These are phyloP conservation scores for Diplodus sargus DNA, from an alignment of 2,797 vertebrate genomes.

Conservation along the genomic window DNA sequence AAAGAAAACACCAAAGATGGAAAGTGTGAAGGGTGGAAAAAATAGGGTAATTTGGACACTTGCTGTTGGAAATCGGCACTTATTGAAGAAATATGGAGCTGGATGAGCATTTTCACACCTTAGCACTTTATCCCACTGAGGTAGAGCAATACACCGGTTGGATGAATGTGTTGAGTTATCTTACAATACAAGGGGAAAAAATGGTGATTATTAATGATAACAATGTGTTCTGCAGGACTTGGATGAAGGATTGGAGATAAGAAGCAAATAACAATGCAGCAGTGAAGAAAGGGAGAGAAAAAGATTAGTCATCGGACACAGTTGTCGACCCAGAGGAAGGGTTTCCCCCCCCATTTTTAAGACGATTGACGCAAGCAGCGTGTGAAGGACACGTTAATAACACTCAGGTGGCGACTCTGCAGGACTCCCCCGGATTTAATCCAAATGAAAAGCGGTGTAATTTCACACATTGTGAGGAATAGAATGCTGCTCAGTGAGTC, in stretches of 20 bases:
- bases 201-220: neutral
- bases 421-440: constrained; percentile 37
- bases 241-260: neutral
- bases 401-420: constrained; percentile 46
- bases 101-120: constrained; percentile 48
- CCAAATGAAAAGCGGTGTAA: constrained; percentile 35
- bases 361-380: constrained; percentile 30
- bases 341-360: constrained; percentile 26
- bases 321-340: neutral
- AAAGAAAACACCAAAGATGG: constrained; percentile 13
- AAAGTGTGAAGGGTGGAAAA: constrained; percentile 50
- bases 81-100: constrained; percentile 29
- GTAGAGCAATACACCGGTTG: neutral
- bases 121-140: constrained; percentile 20
- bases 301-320: too few species aligned
- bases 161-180: constrained; percentile 33
- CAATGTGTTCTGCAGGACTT: neutral
- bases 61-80: constrained; percentile 29
- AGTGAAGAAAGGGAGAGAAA: neutral
- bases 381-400: constrained; percentile 45
- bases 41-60: constrained; percentile 11
- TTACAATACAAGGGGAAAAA: neutral
- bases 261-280: too few species aligned
- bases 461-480: constrained; percentile 49
- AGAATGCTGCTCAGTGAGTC: constrained; percentile 40